Conservation (phyloP, 2,113 vertebrate genomes). For the Canis aureus region DNA sequence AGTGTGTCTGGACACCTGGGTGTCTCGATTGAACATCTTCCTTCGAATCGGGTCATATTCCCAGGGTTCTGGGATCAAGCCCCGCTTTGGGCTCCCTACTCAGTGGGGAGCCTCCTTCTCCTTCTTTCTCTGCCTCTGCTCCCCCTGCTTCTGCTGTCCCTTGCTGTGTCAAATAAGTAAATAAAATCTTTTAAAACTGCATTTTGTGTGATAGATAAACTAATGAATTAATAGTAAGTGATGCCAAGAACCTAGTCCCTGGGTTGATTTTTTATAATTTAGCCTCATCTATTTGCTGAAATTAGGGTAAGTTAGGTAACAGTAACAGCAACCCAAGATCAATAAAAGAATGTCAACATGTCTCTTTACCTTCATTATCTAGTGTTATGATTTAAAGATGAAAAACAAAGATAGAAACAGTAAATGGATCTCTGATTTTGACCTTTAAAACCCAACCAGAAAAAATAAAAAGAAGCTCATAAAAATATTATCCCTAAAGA, state of each 20-base stretch:
- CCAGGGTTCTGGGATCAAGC: too few relatives aligned
- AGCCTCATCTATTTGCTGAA: neutral
- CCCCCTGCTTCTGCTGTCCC: too few relatives aligned
- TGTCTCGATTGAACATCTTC: too few relatives aligned
- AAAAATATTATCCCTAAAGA: slow-evolving; percentile 22
- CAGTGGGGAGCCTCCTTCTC: too few relatives aligned
- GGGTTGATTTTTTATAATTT: neutral
- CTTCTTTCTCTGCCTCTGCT: too few relatives aligned
- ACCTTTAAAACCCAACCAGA: slow-evolving; percentile 17
- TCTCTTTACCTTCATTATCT: neutral
- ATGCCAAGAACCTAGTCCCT: neutral
- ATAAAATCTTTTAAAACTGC: too few relatives aligned
- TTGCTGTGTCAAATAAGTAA: too few relatives aligned
- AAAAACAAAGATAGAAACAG: slow-evolving; percentile 40
- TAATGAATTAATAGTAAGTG: neutral
- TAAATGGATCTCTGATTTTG: slow-evolving; percentile 10
- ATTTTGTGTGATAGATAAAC: neutral
- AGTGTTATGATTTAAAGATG: slow-evolving; percentile 37
- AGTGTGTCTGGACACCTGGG: too few relatives aligned
- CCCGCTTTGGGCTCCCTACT: too few relatives aligned
- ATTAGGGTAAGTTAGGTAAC: neutral
- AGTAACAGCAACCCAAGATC: neutral
- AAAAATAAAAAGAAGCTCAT: neutral
- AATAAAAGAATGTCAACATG: neutral
- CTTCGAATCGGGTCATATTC: too few relatives aligned